Evolutionary conservation across 2,113 vertebrate species (phyloP).

Genomic region (Nothoprocta perdicaria): DNA sequence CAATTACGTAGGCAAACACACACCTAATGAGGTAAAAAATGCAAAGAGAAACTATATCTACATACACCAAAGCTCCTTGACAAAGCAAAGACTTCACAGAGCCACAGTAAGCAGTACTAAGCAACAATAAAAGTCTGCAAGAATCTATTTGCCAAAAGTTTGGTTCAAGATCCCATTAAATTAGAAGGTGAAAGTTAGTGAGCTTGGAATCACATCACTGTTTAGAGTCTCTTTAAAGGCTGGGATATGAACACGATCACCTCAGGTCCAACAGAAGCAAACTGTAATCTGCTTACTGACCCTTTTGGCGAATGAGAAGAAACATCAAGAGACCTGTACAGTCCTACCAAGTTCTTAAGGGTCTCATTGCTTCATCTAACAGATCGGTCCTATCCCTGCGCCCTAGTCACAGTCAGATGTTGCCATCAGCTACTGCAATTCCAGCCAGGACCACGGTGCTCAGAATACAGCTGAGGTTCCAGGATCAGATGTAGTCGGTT

Average conservation of each 20-base stretch:
- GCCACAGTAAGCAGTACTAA: not conserved
- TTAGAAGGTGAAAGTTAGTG: not conserved
- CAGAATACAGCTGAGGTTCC: not conserved
- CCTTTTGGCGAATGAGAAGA: not conserved
- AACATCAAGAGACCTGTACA: not conserved
- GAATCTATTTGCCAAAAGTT: not conserved
- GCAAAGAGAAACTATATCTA: not conserved
- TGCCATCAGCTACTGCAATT: not conserved
- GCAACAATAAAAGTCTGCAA: not conserved
- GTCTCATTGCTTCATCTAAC: not conserved
- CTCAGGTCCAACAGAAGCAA: not conserved
- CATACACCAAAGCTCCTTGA: not conserved
- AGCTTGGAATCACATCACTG: not conserved
- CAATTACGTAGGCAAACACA: not conserved
- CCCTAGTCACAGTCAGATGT: not conserved
- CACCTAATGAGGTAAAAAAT: not conserved
- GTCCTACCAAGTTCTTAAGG: not conserved
- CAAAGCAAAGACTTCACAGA: not conserved
- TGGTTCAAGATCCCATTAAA: constrained; percentile 20
- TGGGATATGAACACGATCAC: not conserved
- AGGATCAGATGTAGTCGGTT: not conserved
- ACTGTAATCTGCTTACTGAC: not conserved
- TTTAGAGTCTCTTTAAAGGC: not conserved
- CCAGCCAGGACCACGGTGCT: not conserved
- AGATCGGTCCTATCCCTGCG: not conserved